A percentile compares a stretch with the other conserved stretches of the same genome.
These are phyloP conservation scores for Nephrotoma guestfalica DNA, from an alignment of 2,888 invertebrate species.

Conservation along the genomic window DNA sequence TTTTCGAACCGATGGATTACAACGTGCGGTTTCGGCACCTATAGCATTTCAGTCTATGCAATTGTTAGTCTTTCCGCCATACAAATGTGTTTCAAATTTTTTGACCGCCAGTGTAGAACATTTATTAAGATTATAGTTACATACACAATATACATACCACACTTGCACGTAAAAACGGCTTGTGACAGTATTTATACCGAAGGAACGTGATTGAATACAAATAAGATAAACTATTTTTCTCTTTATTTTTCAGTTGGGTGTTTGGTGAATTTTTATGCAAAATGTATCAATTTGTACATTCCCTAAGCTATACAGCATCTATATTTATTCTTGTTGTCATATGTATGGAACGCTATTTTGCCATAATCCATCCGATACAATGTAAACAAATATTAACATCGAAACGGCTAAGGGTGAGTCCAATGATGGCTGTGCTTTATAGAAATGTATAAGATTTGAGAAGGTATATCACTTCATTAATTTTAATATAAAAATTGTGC, in stretches of 20 bases:
- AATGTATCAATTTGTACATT: slow-evolving; percentile 81
- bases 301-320: slow-evolving; percentile 78
- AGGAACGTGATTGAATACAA: background rate
- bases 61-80: too few relatives aligned
- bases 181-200: too few relatives aligned
- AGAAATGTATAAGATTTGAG: background rate
- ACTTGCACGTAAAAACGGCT: too few relatives aligned
- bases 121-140: too few relatives aligned
- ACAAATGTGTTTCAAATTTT: too few relatives aligned
- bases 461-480: too few relatives aligned
- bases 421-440: background rate
- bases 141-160: too few relatives aligned
- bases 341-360: slow-evolving; percentile 74
- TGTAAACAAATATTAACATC: slow-evolving; percentile 72
- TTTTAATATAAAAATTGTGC: too few relatives aligned
- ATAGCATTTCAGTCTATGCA: too few relatives aligned
- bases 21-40: too few relatives aligned
- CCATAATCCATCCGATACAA: slow-evolving; percentile 70
- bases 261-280: slow-evolving; percentile 77
- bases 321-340: slow-evolving; percentile 80
- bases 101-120: too few relatives aligned
- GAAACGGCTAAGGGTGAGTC: slow-evolving; percentile 54
- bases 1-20: too few relatives aligned
- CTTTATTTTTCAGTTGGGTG: slow-evolving; percentile 50
- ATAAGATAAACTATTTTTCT: slow-evolving; percentile 6